phyloP scores from a whole-genome alignment of 2,888 invertebrate genomes.

The Cephus pulcher region DNA sequence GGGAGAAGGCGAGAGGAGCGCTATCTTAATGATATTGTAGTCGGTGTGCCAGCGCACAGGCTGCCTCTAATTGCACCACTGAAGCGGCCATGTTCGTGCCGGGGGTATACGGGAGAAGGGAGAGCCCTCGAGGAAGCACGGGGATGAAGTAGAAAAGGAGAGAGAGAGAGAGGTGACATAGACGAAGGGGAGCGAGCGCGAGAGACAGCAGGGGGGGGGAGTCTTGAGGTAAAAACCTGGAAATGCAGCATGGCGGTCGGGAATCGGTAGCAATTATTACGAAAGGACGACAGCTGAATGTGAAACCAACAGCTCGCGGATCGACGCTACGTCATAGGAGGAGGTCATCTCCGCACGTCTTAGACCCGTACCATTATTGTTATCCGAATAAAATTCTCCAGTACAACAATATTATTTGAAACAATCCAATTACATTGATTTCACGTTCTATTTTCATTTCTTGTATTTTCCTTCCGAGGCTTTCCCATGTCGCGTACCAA shows the following conservation, averaged over 20 bases:
- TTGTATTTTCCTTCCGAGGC: not conserved
- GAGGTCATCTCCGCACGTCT: not conserved
- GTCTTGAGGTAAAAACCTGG: slow-evolving; percentile 54
- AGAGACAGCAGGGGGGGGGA: slow-evolving; percentile 6
- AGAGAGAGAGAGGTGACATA: slow-evolving; percentile 14
- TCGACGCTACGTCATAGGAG: not conserved
- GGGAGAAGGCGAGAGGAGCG: slow-evolving; percentile 27
- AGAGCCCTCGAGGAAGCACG: slow-evolving; percentile 33
- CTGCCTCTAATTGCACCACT: slow-evolving; percentile 62
- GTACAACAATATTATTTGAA: not conserved
- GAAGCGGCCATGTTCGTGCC: slow-evolving; percentile 58
- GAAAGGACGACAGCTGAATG: slow-evolving; percentile 53
- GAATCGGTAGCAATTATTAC: slow-evolving; percentile 59
- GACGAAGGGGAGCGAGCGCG: slow-evolving; percentile 15
- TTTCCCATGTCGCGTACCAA: not conserved
- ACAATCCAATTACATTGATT: not conserved
- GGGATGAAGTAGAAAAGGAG: slow-evolving; percentile 19
- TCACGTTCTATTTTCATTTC: not conserved
- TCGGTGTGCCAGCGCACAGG: slow-evolving; percentile 57
- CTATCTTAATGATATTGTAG: slow-evolving; percentile 63
- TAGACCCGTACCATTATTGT: not conserved
- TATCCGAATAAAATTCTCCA: not conserved
- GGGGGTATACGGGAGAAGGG: slow-evolving; percentile 49
- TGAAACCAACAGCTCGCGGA: slow-evolving; percentile 30
- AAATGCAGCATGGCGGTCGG: slow-evolving; percentile 61